Conservation (phyloP, 2,797 vertebrate species). For the Tarsius wallacei region DNA sequence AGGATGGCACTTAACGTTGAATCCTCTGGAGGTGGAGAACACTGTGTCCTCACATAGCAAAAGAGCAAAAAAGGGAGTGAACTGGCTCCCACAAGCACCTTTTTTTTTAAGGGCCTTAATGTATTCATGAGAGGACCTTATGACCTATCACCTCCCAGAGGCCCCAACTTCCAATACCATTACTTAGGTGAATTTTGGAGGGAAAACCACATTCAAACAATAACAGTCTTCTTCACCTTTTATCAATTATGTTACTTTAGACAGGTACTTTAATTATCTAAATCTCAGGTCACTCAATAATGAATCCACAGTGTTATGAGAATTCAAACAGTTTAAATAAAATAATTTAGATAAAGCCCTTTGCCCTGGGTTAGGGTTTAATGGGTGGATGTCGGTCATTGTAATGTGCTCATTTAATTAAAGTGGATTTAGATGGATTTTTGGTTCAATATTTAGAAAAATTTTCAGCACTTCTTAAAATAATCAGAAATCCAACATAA, state of each 20-base stretch:
- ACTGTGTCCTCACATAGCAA: neutral
- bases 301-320: neutral
- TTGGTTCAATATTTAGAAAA: neutral
- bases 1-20: neutral
- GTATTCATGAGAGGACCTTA: neutral
- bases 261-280: neutral
- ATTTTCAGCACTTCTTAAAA: constrained; percentile 29
- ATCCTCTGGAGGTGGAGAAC: neutral
- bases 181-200: neutral
- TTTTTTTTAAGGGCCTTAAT: neutral
- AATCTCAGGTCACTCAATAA: neutral
- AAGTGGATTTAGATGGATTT: constrained; percentile 22
- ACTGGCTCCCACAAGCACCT: neutral
- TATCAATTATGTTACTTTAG: neutral
- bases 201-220: neutral
- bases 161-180: neutral
- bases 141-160: neutral
- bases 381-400: neutral
- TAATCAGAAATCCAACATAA: neutral
- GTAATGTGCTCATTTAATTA: neutral
- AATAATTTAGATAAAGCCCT: neutral
- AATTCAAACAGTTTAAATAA: neutral
- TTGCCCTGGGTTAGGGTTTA: neutral
- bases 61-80: neutral
- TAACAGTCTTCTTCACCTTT: neutral